Evolutionary conservation across 2,113 vertebrate genomes (phyloP), one percentile per base, ranked within the genome.

Genomic region (Lepus timidus): DNA sequence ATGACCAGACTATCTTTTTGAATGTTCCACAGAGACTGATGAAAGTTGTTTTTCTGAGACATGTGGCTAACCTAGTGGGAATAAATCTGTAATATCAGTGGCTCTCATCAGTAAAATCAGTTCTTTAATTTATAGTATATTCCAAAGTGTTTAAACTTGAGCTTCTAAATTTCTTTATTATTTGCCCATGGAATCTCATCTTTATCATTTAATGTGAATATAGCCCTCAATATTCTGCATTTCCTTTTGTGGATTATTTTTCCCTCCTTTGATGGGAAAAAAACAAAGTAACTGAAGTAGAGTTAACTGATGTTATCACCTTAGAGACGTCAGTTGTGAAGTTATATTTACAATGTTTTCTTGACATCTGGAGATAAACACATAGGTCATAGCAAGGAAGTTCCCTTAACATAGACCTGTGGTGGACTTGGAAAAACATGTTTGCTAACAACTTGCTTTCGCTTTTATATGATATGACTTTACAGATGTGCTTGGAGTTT

Each of bases 61-160:
- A 78, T n/a, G n/a, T 82, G 44, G 64, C 64, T 91, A 79, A 67
- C 61, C 58, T 10, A 55, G 68, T 31, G n/a, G 75, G 55, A 96
- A 88, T 86, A 36, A 68, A 91, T 88, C 78, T 82, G 64, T 92
- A 23, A 74, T 74, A 44, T 49, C 64, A 12, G 62, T 85, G 78
- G 22, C 39, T 92, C 78, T 25, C 36, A 83, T 76, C 58, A 33
- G 11, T 67, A 62, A 61, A 52, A 31, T 91, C 31, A 51, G 79
- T 91, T 82, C 51, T 93, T 70, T 88, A 23, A 78, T 58, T 94
- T 92, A 65, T 92, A 92, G 51, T 91, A 13, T 70, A 89, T 85
- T 93, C 31, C 19, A 94, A 44, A 71, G 51, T 61, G 36, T 84
- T 91, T 92, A 84, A 64, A 81, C 58, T 88, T 70, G 29, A 90